Percentiles rank a stretch among this genome's conserved stretches.
phyloP scores from a whole-genome alignment of 2,797 vertebrate genomes.

The Periophthalmus magnuspinnatus region DNA sequence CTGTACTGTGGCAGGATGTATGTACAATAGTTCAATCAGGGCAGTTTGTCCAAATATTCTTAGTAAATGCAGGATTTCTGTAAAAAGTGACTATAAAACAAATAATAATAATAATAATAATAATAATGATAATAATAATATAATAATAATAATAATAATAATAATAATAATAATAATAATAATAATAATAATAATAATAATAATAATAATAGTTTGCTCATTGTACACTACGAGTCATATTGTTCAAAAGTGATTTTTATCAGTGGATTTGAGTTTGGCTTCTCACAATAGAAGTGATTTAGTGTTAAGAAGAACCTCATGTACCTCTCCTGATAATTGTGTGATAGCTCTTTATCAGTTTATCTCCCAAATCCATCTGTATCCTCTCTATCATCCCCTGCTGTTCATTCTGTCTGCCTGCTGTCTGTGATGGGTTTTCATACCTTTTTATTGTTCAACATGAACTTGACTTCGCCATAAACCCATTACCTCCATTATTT shows the following conservation, averaged over 20 bases:
- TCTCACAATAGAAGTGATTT: neutral
- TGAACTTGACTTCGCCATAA: neutral
- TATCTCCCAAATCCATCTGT: constrained; percentile 16
- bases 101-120: neutral
- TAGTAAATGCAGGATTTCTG: neutral
- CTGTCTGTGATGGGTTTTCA: constrained; percentile 22
- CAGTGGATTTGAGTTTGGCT: neutral
- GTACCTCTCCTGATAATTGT: constrained; percentile 26
- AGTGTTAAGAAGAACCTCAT: neutral
- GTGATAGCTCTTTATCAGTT: constrained; percentile 10
- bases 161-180: neutral
- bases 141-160: neutral
- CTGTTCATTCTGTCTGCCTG: constrained; percentile 9
- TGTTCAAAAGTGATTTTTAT: neutral
- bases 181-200: neutral
- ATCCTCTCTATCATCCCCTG: constrained; percentile 21
- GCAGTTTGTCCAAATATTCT: no score
- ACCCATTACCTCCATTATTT: no score
- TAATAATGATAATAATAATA: neutral
- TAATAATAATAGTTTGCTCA: neutral
- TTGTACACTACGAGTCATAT: neutral
- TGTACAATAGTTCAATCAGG: no score
- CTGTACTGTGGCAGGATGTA: no score
- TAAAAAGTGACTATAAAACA: neutral
- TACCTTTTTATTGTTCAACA: neutral